Conservation (phyloP, 2,797 vertebrate genomes). For the Sphenodon punctatus region DNA sequence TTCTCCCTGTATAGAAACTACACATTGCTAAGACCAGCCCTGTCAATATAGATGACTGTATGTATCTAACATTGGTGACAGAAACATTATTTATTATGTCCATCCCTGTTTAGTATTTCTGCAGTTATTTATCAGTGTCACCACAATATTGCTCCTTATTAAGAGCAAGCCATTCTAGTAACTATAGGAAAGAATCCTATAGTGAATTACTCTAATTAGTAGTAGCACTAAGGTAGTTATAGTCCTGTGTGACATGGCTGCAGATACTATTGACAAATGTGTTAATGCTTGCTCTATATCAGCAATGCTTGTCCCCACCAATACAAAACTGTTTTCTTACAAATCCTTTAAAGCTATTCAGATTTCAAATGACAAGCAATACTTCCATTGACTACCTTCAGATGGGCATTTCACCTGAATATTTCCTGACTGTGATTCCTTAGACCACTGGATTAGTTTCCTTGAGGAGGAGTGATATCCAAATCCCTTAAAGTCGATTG, state of each 20-base stretch:
- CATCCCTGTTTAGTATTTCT: neutral
- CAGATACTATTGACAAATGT: slow-evolving; percentile 58
- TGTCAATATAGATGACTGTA: neutral
- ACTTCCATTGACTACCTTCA: slow-evolving; percentile 24
- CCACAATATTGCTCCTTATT: neutral
- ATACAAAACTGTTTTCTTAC: slow-evolving; percentile 33
- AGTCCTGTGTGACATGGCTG: slow-evolving; percentile 28
- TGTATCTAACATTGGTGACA: neutral
- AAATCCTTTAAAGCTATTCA: slow-evolving; percentile 63
- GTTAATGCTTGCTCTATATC: slow-evolving; percentile 46
- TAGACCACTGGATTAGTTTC: neutral
- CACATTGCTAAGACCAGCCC: neutral
- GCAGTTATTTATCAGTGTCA: neutral
- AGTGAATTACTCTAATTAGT: slow-evolving; percentile 66
- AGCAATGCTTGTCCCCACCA: slow-evolving; percentile 50
- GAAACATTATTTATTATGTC: slow-evolving; percentile 1
- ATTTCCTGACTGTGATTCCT: slow-evolving; percentile 7
- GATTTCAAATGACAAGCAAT: slow-evolving; percentile 58
- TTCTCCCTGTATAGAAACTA: neutral
- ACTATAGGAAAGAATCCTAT: slow-evolving; percentile 15
- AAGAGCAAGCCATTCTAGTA: slow-evolving; percentile 28
- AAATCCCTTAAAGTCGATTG: neutral
- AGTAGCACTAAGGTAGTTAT: slow-evolving; percentile 36
- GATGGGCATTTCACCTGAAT: slow-evolving; percentile 1
- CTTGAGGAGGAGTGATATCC: slow-evolving; percentile 9